phyloP scores from a whole-genome alignment of 2,888 invertebrate species.

The Calameuta filiformis region DNA sequence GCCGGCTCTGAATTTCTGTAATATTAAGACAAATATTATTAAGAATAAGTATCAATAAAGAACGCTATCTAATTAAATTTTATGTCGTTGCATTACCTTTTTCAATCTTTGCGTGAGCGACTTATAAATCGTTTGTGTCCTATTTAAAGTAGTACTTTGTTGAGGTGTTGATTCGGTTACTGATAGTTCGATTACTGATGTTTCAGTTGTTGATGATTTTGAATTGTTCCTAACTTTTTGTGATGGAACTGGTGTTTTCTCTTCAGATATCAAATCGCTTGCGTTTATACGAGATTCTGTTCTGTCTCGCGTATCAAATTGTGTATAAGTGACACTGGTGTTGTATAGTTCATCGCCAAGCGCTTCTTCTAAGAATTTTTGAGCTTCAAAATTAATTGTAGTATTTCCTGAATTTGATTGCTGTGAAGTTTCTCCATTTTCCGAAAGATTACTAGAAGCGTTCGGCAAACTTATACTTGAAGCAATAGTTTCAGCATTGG shows the following conservation, averaged over 20 bases:
- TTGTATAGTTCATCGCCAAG: conserved; percentile 43
- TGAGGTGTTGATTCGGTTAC: conserved; percentile 7
- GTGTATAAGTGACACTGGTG: conserved; percentile 28
- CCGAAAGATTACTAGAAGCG: conserved; percentile 17
- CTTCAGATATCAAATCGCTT: conserved; percentile 38
- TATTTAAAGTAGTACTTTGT: conserved; percentile 28
- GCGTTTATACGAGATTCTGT: conserved; percentile 30
- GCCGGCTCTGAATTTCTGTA: not conserved
- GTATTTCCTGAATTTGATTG: conserved; percentile 11
- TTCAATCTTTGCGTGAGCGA: conserved; percentile 42
- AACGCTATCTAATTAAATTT: not conserved
- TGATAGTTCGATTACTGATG: conserved; percentile 22
- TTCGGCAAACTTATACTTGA: conserved; percentile 27
- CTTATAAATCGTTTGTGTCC: conserved; percentile 36
- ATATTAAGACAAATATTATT: not conserved
- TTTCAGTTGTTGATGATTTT: conserved; percentile 7
- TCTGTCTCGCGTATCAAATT: conserved; percentile 18
- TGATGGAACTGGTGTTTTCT: conserved; percentile 21
- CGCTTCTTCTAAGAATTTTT: conserved; percentile 43
- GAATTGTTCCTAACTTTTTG: conserved; percentile 1
- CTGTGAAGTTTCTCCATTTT: not conserved
- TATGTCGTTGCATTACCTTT: conserved; percentile 25
- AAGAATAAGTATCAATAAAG: not conserved
- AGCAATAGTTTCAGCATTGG: conserved; percentile 28
- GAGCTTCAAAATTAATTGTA: conserved; percentile 31